Evolutionary conservation across 2,113 vertebrate species (phyloP), one percentile per base, ranked within the genome.

Genomic region (Oncorhynchus tshawytscha): DNA sequence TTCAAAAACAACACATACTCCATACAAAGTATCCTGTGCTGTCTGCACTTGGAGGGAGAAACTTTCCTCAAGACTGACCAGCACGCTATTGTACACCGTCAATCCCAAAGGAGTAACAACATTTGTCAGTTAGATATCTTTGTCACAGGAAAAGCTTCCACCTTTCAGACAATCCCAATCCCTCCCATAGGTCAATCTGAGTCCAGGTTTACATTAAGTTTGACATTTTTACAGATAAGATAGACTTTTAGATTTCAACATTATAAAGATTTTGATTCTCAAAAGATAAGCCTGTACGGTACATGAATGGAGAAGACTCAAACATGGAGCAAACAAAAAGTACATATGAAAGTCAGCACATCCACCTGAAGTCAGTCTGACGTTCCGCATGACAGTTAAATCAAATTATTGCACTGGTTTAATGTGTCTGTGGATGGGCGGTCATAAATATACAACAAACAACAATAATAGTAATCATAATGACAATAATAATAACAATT

Each of bases 371-470:
- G 82, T 88, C 88, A 81, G 83, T 87, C 82, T 70, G 75, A 82
- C 57, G 79, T 22, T n/a, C 29, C 64, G 29, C 66, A 51, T 62
- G 60, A 78, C 77, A 80, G 34, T 57, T 29, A 72, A 85, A 65
- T 82, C 82, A 71, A 80, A 71, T 81, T 92, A 93, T 93, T 93
- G 93, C 92, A 93, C 92, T 90, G 90, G 88, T 86, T 89, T 87
- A 79, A 79, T 87, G 84, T 84, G 71, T 90, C 85, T 88, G 91
- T 84, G 72, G 85, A 88, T 89, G 91, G 90, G 81, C 62, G 77
- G 87, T 85, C 84, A 84, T 86, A 92, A 45, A 45, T 92, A 93
- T 92, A 93, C 93, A 92, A 91, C 67, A 71, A 51, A 85, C 84
- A 85, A 60, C 86, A 89, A 80, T 81, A 90, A 89, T 76, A 87